Evolutionary conservation across 2,888 invertebrate species (phyloP).

Genomic region (Thereva nobilitata): DNA sequence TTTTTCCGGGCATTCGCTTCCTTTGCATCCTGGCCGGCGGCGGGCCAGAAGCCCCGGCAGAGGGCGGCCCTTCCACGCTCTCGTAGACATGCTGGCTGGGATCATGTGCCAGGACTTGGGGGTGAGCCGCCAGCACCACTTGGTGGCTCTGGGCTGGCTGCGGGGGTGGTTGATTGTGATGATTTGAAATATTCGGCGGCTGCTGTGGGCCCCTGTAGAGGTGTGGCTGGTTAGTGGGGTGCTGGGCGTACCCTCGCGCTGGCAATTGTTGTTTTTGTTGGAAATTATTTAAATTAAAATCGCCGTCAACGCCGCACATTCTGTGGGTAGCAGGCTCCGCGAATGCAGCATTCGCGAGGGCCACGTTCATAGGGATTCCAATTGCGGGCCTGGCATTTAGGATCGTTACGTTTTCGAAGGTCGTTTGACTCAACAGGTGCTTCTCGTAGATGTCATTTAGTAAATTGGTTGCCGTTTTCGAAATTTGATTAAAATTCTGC

Average conservation of each 20-base stretch:
- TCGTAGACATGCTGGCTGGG: slow-evolving; percentile 38
- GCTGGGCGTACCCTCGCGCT: slow-evolving; percentile 22
- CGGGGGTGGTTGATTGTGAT: slow-evolving; percentile 21
- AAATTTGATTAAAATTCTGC: slow-evolving; percentile 52
- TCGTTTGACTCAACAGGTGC: slow-evolving; percentile 53
- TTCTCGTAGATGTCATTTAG: slow-evolving; percentile 53
- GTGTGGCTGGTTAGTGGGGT: slow-evolving; percentile 33
- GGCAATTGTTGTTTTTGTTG: slow-evolving; percentile 37
- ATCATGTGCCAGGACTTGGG: neutral
- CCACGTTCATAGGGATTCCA: slow-evolving; percentile 17
- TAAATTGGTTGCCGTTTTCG: slow-evolving; percentile 52
- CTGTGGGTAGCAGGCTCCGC: neutral
- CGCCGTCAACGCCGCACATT: slow-evolving; percentile 2
- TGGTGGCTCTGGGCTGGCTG: slow-evolving; percentile 14
- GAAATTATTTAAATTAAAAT: slow-evolving; percentile 39
- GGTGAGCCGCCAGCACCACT: neutral
- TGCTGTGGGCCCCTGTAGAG: slow-evolving; percentile 24
- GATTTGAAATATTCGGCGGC: slow-evolving; percentile 31
- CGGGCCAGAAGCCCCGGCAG: neutral
- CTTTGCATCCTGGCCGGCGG: slow-evolving; percentile 29
- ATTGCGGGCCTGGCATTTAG: slow-evolving; percentile 25
- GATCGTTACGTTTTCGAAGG: slow-evolving; percentile 45
- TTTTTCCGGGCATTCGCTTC: slow-evolving; percentile 34
- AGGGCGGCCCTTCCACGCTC: slow-evolving; percentile 29
- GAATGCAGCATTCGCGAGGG: neutral